Percentiles rank a stretch among this genome's conserved stretches.
Evolutionary conservation across 2,888 invertebrate species (phyloP).

Genomic region (Ochropacha duplaris): DNA sequence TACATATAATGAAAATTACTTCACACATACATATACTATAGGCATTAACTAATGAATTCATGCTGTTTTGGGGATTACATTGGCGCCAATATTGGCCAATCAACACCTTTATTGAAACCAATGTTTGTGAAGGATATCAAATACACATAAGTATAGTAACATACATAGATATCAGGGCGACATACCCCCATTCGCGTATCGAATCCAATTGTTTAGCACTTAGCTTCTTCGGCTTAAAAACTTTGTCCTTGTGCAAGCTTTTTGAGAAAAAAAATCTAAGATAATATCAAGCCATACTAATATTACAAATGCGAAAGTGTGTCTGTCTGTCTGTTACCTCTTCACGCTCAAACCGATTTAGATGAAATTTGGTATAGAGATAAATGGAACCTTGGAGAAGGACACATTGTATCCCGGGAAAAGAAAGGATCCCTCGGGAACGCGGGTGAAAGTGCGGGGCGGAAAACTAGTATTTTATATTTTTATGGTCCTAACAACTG

Average conservation of each 20-base stretch:
- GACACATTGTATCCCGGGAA: too few species aligned
- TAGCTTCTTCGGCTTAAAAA: constrained; percentile 88
- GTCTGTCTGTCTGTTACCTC: too few species aligned
- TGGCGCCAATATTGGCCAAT: constrained; percentile 14
- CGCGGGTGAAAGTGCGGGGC: too few species aligned
- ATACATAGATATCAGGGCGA: constrained; percentile 48
- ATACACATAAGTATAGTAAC: constrained; percentile 43
- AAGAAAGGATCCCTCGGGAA: too few species aligned
- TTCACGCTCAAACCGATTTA: too few species aligned
- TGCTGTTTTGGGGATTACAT: constrained; percentile 39
- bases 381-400: too few species aligned
- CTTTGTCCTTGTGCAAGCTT: constrained; percentile 74
- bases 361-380: too few species aligned
- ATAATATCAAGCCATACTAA: constrained; percentile 27
- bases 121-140: constrained; percentile 26
- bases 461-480: too few species aligned
- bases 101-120: constrained; percentile 41
- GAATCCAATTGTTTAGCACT: constrained; percentile 93
- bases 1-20: constrained; percentile 14
- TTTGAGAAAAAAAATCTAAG: constrained; percentile 50
- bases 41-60: constrained; percentile 38
- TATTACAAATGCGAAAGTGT: too few species aligned
- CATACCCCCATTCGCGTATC: constrained; percentile 93
- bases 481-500: constrained; percentile 14
- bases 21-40: constrained; percentile 29